These are phyloP conservation scores for Pegea sp. DNA, from an alignment of 23 tunicate species.

Conservation along the genomic window DNA sequence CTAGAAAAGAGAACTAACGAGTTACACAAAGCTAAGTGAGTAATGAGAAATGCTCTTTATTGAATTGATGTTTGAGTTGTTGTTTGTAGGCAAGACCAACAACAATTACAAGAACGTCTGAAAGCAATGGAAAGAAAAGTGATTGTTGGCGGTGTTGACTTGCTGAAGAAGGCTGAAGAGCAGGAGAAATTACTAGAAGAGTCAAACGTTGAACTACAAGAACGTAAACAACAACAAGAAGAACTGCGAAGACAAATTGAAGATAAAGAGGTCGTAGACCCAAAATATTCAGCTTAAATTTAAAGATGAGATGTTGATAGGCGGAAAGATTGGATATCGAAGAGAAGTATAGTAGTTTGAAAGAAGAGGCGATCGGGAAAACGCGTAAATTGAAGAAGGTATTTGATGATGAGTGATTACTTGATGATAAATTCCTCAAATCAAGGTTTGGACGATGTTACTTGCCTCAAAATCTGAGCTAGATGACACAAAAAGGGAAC, in stretches of 20 bases:
- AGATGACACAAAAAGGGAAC: conserved; percentile 61
- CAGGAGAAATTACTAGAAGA: conserved; percentile 90
- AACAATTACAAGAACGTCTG: conserved; percentile 57
- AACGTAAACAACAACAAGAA: conserved; percentile 40
- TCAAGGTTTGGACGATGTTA: conserved; percentile 52
- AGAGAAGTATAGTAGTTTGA: conserved; percentile 65
- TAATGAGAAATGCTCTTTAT: neutral
- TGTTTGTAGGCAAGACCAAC: conserved; percentile 47
- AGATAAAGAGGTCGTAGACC: conserved; percentile 32
- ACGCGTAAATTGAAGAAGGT: conserved; percentile 73
- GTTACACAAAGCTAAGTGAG: conserved; percentile 36
- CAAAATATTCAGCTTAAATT: neutral
- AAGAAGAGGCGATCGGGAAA: conserved; percentile 78
- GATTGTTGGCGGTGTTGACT: conserved; percentile 87
- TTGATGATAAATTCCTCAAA: neutral
- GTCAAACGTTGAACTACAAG: conserved; percentile 64
- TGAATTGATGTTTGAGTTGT: neutral
- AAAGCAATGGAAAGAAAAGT: conserved; percentile 62
- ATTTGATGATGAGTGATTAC: neutral
- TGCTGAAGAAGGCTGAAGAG: conserved; percentile 84
- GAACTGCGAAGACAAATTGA: conserved; percentile 71
- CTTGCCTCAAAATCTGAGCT: conserved; percentile 52
- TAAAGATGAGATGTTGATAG: conserved; percentile 1
- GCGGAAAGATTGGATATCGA: conserved; percentile 83
- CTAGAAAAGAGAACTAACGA: conserved; percentile 54